A percentile compares a stretch with the other conserved stretches of the same genome.
Evolutionary conservation across 2,113 vertebrate species (phyloP).

Genomic region (Hemiprocne comata): DNA sequence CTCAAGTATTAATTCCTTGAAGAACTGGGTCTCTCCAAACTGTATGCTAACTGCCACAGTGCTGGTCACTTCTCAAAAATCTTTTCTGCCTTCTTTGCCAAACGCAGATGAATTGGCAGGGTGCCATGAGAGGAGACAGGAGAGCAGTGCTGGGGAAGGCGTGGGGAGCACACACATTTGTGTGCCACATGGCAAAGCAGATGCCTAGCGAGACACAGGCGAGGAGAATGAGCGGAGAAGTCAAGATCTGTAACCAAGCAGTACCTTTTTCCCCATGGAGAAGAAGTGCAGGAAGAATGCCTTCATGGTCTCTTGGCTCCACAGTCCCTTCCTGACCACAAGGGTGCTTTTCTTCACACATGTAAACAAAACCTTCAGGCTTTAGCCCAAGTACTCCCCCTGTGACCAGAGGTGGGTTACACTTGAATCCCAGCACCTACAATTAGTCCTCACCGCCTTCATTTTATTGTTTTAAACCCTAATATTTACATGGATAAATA

Average conservation of each 20-base stretch:
- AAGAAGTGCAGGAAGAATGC: neutral
- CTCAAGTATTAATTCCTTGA: neutral
- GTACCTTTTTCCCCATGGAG: neutral
- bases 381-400: neutral
- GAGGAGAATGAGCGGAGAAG: neutral
- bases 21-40: neutral
- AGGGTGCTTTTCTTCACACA: neutral
- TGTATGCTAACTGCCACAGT: neutral
- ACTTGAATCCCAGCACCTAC: neutral
- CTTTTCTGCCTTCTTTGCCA: neutral
- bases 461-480: neutral
- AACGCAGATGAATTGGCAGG: neutral
- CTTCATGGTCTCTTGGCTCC: neutral
- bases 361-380: neutral
- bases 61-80: neutral
- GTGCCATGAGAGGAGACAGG: neutral
- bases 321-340: neutral
- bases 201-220: neutral
- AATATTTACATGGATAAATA: neutral
- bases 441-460: neutral
- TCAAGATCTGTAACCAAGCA: neutral
- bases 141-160: neutral
- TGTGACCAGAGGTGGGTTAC: neutral
- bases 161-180: slow-evolving; percentile 22
- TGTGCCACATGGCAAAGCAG: slow-evolving; percentile 38